A percentile compares a stretch with the other conserved stretches of the same genome.
Evolutionary conservation across 2,113 vertebrate genomes (phyloP).

Genomic region (Neopipo cinnamomea): DNA sequence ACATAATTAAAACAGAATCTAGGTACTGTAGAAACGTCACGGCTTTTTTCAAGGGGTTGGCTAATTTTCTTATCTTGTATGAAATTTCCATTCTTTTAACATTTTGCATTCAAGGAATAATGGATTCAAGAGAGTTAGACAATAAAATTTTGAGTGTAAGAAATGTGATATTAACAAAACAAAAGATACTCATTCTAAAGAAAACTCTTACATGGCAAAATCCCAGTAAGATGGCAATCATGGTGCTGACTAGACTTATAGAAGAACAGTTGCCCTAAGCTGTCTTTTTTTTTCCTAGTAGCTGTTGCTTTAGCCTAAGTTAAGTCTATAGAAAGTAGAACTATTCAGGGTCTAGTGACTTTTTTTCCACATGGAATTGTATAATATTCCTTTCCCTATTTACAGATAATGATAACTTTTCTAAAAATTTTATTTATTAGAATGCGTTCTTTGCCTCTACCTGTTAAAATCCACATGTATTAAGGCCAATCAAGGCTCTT

Average conservation of each 20-base stretch:
- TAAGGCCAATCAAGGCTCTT: background rate
- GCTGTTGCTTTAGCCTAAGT: background rate
- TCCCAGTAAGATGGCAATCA: background rate
- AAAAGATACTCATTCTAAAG: background rate
- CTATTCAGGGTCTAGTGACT: background rate
- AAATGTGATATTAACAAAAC: background rate
- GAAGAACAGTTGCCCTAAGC: background rate
- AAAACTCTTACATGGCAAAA: background rate
- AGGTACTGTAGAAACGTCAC: background rate
- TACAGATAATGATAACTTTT: background rate
- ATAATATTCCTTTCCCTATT: background rate
- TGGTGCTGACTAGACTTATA: background rate
- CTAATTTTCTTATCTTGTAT: background rate
- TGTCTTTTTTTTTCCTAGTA: background rate
- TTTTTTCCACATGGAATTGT: fast-evolving
- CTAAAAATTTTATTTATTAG: background rate
- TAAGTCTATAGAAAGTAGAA: background rate
- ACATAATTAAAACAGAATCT: background rate
- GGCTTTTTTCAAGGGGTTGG: background rate
- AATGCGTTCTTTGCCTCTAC: background rate
- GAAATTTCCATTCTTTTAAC: background rate
- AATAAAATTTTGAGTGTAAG: background rate
- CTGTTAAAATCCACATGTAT: background rate
- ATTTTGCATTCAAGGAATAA: background rate
- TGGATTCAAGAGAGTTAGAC: background rate